phyloP scores from a whole-genome alignment of 2,797 vertebrate species.

The Labeo calbasu region DNA sequence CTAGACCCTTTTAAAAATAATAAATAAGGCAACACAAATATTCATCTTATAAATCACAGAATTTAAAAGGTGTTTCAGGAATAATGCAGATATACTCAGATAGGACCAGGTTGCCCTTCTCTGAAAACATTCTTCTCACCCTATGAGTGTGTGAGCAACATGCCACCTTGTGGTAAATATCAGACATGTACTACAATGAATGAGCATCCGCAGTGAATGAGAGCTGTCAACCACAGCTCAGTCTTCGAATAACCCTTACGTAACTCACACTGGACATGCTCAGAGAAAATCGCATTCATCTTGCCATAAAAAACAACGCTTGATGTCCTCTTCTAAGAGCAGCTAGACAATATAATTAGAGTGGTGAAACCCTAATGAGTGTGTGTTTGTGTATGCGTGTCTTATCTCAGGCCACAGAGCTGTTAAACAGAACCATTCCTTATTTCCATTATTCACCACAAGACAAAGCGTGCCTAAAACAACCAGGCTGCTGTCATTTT shows the following conservation, averaged over 20 bases:
- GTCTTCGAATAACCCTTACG: constrained; percentile 7
- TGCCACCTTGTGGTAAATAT: constrained; percentile 15
- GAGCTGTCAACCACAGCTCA: constrained; percentile 18
- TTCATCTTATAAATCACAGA: not conserved
- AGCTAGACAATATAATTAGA: constrained; percentile 22
- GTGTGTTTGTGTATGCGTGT: constrained; percentile 42
- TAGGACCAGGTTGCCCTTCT: not conserved
- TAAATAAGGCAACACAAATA: not conserved
- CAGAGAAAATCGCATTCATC: constrained; percentile 4
- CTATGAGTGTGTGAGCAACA: constrained; percentile 19
- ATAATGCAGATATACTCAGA: not conserved
- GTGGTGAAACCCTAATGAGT: constrained; percentile 30
- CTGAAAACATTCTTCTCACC: not conserved
- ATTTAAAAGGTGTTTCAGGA: not conserved
- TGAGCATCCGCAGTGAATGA: not conserved
- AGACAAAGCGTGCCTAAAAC: constrained; percentile 60
- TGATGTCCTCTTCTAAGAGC: constrained; percentile 18
- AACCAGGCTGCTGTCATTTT: constrained; percentile 60
- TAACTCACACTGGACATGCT: not conserved
- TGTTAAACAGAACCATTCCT: constrained; percentile 54
- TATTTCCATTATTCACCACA: constrained; percentile 54
- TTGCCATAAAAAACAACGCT: not conserved
- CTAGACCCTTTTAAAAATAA: not conserved
- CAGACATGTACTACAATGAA: not conserved
- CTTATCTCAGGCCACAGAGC: constrained; percentile 54